Percentiles rank a stretch among this genome's conserved stretches.
Conservation (phyloP, 2,888 invertebrate genomes). For the Leptinotarsa peninsularis region DNA sequence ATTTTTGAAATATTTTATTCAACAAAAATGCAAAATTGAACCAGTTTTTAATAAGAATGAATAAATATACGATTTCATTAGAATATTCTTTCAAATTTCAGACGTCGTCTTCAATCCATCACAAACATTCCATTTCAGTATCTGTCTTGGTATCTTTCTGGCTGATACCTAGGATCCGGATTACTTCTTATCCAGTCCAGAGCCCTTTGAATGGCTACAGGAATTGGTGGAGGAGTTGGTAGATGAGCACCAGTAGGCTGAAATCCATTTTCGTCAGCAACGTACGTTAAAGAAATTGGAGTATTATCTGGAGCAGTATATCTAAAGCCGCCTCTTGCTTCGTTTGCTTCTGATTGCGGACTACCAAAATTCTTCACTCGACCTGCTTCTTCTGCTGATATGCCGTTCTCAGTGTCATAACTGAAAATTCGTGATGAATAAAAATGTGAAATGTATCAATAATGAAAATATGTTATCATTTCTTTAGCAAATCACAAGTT, state of each 20-base stretch:
- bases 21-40: too few relatives aligned
- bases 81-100: background rate
- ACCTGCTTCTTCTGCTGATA: slow-evolving; percentile 71
- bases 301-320: slow-evolving; percentile 78
- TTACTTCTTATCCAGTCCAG: slow-evolving; percentile 75
- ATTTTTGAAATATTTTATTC: too few relatives aligned
- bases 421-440: slow-evolving; percentile 24
- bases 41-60: too few relatives aligned
- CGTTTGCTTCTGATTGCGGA: slow-evolving; percentile 43
- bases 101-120: background rate
- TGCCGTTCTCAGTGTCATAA: slow-evolving; percentile 73
- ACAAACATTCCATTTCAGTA: background rate
- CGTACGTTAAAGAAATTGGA: slow-evolving; percentile 60
- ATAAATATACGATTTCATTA: too few relatives aligned
- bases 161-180: slow-evolving; percentile 64
- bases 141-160: slow-evolving; percentile 21
- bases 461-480: too few relatives aligned
- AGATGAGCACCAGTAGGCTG: slow-evolving; percentile 67
- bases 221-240: slow-evolving; percentile 76
- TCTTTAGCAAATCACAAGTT: too few relatives aligned
- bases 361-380: slow-evolving; percentile 46
- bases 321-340: slow-evolving; percentile 73
- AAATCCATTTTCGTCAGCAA: slow-evolving; percentile 74
- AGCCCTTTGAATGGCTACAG: slow-evolving; percentile 75
- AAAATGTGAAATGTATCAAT: too few relatives aligned